These are phyloP conservation scores for Sarcophaga rosellei DNA, from an alignment of 2,888 invertebrate species.

Conservation along the genomic window DNA sequence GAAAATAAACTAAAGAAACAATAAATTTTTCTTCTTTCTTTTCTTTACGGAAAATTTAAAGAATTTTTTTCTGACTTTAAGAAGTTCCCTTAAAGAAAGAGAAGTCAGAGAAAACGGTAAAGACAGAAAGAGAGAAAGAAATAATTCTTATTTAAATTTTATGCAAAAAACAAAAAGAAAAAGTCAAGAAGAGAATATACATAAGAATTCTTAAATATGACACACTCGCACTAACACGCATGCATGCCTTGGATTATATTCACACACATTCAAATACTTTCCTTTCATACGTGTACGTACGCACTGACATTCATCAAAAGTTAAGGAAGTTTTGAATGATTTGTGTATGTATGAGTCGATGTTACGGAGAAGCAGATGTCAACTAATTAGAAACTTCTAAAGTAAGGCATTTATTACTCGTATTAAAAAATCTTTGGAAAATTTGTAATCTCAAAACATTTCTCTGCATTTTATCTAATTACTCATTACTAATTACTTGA, in stretches of 20 bases:
- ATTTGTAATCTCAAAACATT: too few species aligned
- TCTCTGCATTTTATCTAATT: too few species aligned
- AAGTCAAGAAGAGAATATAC: background rate
- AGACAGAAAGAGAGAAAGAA: background rate
- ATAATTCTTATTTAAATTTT: conserved; percentile 27
- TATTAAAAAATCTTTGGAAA: too few species aligned
- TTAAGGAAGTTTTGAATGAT: conserved; percentile 16
- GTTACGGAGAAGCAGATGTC: background rate
- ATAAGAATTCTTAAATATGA: background rate
- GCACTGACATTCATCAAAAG: conserved; percentile 29
- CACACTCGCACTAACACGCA: background rate
- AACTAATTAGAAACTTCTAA: background rate
- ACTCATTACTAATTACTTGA: too few species aligned
- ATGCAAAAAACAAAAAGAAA: background rate
- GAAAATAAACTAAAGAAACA: too few species aligned
- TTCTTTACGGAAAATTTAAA: background rate
- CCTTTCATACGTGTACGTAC: background rate
- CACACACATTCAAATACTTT: background rate
- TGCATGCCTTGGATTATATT: background rate
- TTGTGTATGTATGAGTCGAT: background rate
- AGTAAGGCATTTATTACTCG: too few species aligned
- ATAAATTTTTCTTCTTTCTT: too few species aligned
- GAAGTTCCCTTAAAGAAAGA: background rate
- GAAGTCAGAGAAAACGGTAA: too few species aligned
- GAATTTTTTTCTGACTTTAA: background rate